Evolutionary conservation across 2,797 vertebrate genomes (phyloP).

Genomic region (Denticeps clupeoides): DNA sequence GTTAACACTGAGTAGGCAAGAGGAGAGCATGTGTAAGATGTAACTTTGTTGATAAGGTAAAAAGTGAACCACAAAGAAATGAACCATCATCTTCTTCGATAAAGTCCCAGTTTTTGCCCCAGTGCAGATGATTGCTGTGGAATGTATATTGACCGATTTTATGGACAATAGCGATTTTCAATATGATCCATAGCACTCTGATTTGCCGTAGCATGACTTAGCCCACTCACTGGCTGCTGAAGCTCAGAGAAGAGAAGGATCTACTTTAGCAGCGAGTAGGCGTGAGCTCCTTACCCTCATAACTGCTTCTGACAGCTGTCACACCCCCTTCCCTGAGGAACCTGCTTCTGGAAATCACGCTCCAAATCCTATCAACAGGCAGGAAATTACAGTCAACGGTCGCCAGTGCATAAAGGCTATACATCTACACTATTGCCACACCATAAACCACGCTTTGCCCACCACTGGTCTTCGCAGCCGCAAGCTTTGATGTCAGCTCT

Average conservation of each 20-base stretch:
- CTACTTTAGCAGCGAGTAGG: neutral
- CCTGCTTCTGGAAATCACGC: slow-evolving; percentile 5
- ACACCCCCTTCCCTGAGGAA: slow-evolving; percentile 3
- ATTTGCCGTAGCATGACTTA: no score
- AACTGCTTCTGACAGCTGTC: slow-evolving; percentile 10
- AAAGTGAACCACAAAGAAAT: no score
- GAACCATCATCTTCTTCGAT: no score
- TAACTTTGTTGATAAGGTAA: no score
- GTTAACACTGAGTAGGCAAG: no score
- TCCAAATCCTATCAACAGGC: neutral
- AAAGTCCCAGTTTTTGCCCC: no score
- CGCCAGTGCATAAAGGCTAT: neutral
- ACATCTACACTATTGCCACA: neutral
- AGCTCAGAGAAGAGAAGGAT: neutral
- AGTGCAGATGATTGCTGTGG: neutral
- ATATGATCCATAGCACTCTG: no score
- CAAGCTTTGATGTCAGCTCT: neutral
- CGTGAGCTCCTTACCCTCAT: neutral
- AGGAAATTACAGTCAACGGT: slow-evolving; percentile 3
- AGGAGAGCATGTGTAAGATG: no score
- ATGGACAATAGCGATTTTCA: no score
- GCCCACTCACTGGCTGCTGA: neutral
- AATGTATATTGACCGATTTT: neutral
- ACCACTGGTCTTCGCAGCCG: neutral
- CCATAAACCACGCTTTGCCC: neutral